Evolutionary conservation across 1,140 invertebrate genomes (phyloP).

Genomic region (Ladona fulva): DNA sequence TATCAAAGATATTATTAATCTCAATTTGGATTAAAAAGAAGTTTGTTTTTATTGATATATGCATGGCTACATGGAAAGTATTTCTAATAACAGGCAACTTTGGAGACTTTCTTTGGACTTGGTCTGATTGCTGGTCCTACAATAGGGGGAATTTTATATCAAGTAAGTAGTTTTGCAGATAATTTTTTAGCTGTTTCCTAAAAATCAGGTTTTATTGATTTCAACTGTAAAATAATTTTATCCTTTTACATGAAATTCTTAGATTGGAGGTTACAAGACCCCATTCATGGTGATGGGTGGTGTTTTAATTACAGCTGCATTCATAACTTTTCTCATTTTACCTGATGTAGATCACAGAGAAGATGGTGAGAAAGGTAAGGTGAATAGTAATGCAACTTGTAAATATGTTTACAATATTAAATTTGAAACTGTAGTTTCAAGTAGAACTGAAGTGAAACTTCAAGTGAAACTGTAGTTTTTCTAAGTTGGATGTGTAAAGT

Average conservation of each 20-base stretch:
- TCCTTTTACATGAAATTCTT: neutral
- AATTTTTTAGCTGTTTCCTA: too few species aligned
- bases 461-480: too few species aligned
- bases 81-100: constrained; percentile 36
- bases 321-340: constrained; percentile 34
- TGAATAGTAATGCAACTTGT: too few species aligned
- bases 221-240: neutral
- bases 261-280: constrained; percentile 42
- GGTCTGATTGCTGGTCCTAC: constrained; percentile 43
- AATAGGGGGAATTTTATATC: constrained; percentile 39
- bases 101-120: constrained; percentile 48
- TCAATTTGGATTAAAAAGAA: too few species aligned
- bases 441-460: neutral
- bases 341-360: constrained; percentile 23
- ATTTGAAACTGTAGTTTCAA: neutral
- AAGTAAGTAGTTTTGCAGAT: constrained; percentile 18
- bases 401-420: too few species aligned
- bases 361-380: neutral
- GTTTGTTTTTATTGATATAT: too few species aligned
- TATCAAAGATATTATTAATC: too few species aligned
- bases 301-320: constrained; percentile 36
- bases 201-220: too few species aligned
- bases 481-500: too few species aligned
- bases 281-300: constrained; percentile 45
- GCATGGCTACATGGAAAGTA: too few species aligned